These are phyloP conservation scores for Hipparchia semele DNA, from an alignment of 2,888 invertebrate species.

Conservation along the genomic window DNA sequence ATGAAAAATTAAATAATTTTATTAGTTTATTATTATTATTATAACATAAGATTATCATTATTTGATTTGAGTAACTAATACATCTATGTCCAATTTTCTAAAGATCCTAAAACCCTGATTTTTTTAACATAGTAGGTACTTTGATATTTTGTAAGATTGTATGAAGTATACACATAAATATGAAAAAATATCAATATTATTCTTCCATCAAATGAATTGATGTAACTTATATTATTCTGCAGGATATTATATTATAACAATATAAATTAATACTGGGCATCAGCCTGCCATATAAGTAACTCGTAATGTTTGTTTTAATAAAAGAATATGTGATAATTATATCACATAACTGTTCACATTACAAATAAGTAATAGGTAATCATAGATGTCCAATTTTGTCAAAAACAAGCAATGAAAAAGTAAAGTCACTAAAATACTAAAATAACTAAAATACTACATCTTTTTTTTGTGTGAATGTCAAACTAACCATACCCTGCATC, in stretches of 20 bases:
- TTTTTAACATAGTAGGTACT: background rate
- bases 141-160: background rate
- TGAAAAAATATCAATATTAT: too few relatives aligned
- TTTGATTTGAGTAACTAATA: background rate
- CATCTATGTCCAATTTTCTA: too few relatives aligned
- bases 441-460: too few relatives aligned
- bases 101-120: background rate
- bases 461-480: too few relatives aligned
- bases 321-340: background rate
- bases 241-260: background rate
- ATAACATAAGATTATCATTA: background rate
- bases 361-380: too few relatives aligned
- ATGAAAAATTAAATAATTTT: background rate
- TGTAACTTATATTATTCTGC: background rate
- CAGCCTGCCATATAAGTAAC: background rate
- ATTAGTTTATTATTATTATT: background rate
- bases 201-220: too few relatives aligned
- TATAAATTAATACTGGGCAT: conserved; percentile 2
- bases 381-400: too few relatives aligned
- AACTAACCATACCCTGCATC: too few relatives aligned
- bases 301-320: background rate
- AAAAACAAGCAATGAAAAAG: too few relatives aligned
- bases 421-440: too few relatives aligned
- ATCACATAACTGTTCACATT: too few relatives aligned
- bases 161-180: background rate